Conservation (phyloP, 2,113 vertebrate genomes). For the Upupa epops region DNA sequence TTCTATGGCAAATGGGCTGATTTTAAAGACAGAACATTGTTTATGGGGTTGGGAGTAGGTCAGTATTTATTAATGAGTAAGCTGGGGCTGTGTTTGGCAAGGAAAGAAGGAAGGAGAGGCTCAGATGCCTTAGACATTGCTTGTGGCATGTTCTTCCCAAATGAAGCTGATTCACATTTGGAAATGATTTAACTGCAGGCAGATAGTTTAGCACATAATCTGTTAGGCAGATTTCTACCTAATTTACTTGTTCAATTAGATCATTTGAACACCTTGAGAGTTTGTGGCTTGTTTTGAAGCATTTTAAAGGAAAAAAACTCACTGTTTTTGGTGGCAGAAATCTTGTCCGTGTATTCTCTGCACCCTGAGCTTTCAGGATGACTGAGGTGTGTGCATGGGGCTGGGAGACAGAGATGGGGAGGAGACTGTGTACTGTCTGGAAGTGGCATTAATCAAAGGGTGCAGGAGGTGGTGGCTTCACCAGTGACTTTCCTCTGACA, state of each 20-base stretch:
- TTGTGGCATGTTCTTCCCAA: neutral
- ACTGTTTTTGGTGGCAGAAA: neutral
- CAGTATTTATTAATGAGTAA: neutral
- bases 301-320: neutral
- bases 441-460: neutral
- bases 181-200: slow-evolving; percentile 36
- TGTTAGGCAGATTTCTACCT: slow-evolving; percentile 25
- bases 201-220: neutral
- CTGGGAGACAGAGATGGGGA: neutral
- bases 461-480: neutral
- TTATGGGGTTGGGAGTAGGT: neutral
- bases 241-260: slow-evolving; percentile 18
- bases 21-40: neutral
- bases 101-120: neutral
- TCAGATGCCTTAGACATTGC: neutral
- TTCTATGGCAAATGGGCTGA: rapidly evolving
- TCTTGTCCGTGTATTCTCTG: rapidly evolving
- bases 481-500: neutral
- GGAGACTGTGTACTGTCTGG: neutral
- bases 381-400: rapidly evolving
- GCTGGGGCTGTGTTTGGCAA: neutral
- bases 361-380: rapidly evolving
- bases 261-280: neutral
- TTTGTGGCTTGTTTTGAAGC: neutral
- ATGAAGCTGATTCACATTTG: neutral